These are phyloP conservation scores for Alethe castanea DNA, from an alignment of 2,113 vertebrate species.

Conservation along the genomic window DNA sequence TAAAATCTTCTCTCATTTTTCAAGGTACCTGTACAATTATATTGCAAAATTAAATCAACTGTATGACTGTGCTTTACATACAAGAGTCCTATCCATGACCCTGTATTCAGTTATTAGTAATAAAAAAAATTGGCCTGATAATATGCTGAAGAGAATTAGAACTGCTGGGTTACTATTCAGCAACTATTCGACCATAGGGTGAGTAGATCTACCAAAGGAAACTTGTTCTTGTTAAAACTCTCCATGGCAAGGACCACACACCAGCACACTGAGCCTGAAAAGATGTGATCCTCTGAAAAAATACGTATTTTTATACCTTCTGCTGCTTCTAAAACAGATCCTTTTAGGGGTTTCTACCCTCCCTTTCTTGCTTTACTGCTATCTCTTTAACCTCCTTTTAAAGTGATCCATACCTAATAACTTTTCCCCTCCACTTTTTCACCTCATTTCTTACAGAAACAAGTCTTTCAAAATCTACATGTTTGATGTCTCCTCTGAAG, in stretches of 20 bases:
- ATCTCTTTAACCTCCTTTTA: background rate
- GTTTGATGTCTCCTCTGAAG: background rate
- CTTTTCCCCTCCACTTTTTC: background rate
- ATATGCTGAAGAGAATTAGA: background rate
- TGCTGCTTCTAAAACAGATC: background rate
- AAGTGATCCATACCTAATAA: background rate
- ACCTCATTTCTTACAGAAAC: background rate
- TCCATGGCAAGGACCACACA: background rate
- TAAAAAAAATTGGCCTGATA: background rate
- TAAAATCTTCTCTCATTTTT: background rate
- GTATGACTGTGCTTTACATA: rapidly evolving
- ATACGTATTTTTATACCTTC: rapidly evolving
- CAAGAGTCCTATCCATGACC: background rate
- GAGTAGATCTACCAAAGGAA: background rate
- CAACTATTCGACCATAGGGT: rapidly evolving
- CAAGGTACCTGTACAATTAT: background rate
- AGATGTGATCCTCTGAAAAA: background rate
- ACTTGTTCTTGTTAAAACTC: background rate
- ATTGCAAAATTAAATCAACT: background rate
- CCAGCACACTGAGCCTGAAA: too few species aligned
- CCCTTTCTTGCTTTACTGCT: background rate
- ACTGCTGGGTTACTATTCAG: background rate
- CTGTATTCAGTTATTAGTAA: background rate
- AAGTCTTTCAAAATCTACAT: background rate
- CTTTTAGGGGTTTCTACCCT: background rate